A percentile compares a stretch with the other conserved stretches of the same genome.
These are phyloP conservation scores for Drosophila willistoni DNA, from an alignment of 1,140 invertebrate species.

Conservation along the genomic window DNA sequence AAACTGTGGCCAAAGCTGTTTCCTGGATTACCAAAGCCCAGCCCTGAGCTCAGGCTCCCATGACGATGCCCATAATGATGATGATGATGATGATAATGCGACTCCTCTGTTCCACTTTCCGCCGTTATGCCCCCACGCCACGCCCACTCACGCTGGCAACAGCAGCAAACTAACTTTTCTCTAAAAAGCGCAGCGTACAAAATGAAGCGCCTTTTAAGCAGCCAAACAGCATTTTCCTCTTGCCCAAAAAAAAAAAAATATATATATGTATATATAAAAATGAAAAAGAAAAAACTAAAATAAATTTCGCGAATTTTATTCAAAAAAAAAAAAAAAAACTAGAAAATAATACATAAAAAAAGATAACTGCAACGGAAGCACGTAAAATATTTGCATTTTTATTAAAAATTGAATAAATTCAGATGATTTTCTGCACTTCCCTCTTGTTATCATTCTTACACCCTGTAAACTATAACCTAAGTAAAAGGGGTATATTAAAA, in stretches of 20 bases:
- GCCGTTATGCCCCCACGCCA: conserved; percentile 11
- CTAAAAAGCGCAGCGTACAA: conserved; percentile 46
- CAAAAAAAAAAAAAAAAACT: conserved; percentile 7
- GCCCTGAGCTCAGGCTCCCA: conserved; percentile 25
- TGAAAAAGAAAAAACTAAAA: background rate
- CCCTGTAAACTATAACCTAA: background rate
- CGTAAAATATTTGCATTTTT: conserved; percentile 72
- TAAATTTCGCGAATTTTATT: conserved; percentile 48
- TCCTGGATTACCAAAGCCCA: conserved; percentile 51
- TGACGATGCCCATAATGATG: conserved; percentile 26
- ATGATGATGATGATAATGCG: conserved; percentile 49
- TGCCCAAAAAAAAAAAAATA: background rate
- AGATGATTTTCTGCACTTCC: conserved; percentile 39
- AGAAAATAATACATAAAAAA: conserved; percentile 30
- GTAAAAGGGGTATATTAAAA: background rate
- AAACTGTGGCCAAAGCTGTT: conserved; percentile 71
- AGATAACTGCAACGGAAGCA: conserved; percentile 29
- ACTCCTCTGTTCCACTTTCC: conserved; percentile 29
- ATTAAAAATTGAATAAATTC: conserved; percentile 74
- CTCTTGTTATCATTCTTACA: conserved; percentile 43
- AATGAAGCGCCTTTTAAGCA: conserved; percentile 67
- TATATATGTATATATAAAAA: background rate
- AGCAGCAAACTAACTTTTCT: conserved; percentile 4
- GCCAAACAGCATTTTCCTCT: conserved; percentile 26
- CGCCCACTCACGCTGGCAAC: conserved; percentile 2